Base-by-base conservation (phyloP, 2,797 vertebrate genomes). In the Rhinoraja longicauda region DNA sequence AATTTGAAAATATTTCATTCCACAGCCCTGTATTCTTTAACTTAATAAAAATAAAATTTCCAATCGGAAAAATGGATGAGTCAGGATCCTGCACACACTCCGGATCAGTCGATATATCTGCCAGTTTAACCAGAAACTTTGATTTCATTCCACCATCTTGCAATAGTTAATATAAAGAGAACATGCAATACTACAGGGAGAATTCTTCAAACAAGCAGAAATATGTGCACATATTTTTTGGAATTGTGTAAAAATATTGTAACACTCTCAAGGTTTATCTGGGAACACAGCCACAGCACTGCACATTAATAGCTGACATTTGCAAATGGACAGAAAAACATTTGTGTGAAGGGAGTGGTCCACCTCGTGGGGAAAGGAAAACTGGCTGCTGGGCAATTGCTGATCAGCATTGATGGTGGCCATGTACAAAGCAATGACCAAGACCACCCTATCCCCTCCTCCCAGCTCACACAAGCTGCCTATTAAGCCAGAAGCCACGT, bases 211-310 rank as follows among this genome's bases (percentile, higher is more conserved):
- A 92, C 64, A 92, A 75, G 45, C 70, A 73, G 32, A 91, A 92
- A 57, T 53, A 73, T 75, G 67, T 75, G 67, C 67, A 92, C 36
- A 73, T 92, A 72, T 92, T 92, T 92, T 73, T 92, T 92, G 67
- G 67, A 92, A 92, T 70, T 21, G 8, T 67, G 59, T 73, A 53
- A 75, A 73, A 39, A 90, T 53, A 92, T 73, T 92, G 64, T 6
- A 92, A 92, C 72, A 92, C 90, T 92, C 90, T 32, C 15, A 92
- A 92, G 90, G 90, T 73, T 92, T 92, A 72, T 92, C 70, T 92
- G 90, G 90, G 90, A 92, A 73, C 67, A 53, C 24, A 57, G 90
- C 90, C 90, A 92, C 45, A 88, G 59, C 84, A 36, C 59, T 88
- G 84, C 32, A 24, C 45, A 36, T 92, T 92, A 92, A 92, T 75